Conservation (phyloP, 2,797 vertebrate genomes). For the Macrochelys suwanniensis region DNA sequence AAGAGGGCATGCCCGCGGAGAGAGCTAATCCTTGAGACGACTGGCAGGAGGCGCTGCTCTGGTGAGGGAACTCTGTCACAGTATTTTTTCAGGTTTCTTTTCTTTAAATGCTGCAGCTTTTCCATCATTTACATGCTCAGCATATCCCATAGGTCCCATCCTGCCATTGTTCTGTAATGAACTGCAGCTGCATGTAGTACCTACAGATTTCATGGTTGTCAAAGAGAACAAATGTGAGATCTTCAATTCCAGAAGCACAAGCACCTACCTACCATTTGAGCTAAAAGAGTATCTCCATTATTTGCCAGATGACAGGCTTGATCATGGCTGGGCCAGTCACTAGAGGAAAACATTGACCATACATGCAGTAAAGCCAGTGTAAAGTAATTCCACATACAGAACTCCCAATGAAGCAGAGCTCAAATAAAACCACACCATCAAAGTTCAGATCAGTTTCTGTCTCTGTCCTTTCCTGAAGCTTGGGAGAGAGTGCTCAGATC, state of each 20-base stretch:
- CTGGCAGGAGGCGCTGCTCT: no score
- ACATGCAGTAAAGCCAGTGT: background rate
- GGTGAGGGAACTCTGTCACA: no score
- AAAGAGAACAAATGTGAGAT: background rate
- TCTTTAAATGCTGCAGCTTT: background rate
- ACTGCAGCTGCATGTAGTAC: accelerated
- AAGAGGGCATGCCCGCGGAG: no score
- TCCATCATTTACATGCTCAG: background rate
- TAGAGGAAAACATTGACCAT: background rate
- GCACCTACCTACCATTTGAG: background rate
- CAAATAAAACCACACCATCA: background rate
- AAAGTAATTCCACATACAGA: background rate
- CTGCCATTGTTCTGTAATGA: background rate
- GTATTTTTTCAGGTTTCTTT: background rate
- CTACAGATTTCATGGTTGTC: background rate
- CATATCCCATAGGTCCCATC: background rate
- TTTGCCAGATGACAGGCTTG: background rate
- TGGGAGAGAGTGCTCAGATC: background rate
- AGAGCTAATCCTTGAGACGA: no score
- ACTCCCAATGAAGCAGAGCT: background rate
- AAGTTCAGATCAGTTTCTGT: background rate
- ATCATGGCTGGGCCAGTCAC: background rate
- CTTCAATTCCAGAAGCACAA: background rate
- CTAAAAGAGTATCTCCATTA: background rate
- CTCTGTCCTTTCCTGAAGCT: background rate